These are phyloP conservation scores for Littorina saxatilis DNA, from an alignment of 1,140 invertebrate species.

Conservation along the genomic window DNA sequence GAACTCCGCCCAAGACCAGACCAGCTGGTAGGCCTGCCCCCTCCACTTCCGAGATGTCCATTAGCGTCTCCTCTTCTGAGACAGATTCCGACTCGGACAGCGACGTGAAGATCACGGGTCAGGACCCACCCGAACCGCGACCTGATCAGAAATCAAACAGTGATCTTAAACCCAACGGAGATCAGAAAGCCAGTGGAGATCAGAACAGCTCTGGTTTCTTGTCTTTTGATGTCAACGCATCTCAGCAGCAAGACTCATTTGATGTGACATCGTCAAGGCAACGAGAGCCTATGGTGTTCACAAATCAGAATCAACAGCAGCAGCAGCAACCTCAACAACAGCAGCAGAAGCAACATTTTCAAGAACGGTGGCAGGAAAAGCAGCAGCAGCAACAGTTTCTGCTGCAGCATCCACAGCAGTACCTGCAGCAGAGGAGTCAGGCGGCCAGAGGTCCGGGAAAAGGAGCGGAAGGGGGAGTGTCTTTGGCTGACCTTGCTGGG, in stretches of 20 bases:
- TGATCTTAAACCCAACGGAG: no score
- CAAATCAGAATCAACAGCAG: conserved; percentile 8
- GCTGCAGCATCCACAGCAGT: background rate
- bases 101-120: conserved; percentile 3
- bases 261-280: background rate
- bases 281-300: conserved; percentile 15
- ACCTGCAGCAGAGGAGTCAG: no score
- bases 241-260: background rate
- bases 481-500: background rate
- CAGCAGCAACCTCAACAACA: conserved; percentile 1
- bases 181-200: background rate
- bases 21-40: background rate
- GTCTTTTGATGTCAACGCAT: background rate
- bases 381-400: background rate
- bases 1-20: background rate
- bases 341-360: background rate
- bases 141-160: background rate
- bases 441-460: no score
- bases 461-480: no score
- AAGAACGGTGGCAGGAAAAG: background rate
- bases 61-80: background rate
- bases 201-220: background rate
- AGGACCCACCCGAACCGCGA: background rate
- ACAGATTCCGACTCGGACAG: conserved; percentile 28
- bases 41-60: background rate